Evolutionary conservation across 2,888 invertebrate species (phyloP), one percentile per base, ranked within the genome.

Genomic region (Dysmachus trigonus): DNA sequence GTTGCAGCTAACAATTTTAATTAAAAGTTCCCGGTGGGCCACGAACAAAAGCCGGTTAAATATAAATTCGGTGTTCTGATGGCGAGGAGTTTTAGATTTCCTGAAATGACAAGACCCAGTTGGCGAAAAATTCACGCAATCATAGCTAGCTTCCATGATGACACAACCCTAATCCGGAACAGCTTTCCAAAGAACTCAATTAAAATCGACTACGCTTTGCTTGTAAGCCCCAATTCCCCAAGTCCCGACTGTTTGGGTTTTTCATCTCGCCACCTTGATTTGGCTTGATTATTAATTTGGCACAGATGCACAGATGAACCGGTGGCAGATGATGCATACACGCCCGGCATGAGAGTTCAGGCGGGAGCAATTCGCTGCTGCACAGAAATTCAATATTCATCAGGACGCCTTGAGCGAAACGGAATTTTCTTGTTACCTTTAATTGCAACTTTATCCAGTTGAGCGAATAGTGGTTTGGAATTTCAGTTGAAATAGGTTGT

Each of bases 391-490:
- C 81, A 81, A 62, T 81, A 81, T 81, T 81, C 81, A 81, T 81
- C 31, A 30, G 53, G 81, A 81, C 35, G 81, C 62, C 62, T 81
- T 81, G 53, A 62, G 81, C 81, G 81, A 33, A 81, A 81, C 62
- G 81, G 62, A 81, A 81, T 81, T 81, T 62, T 81, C 81, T 81
- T 81, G 81, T 81, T 81, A 81, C 53, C 81, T 81, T 81, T 53
- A 81, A 81, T 81, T 81, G 81, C 81, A 81, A 81, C 53, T 81
- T 81, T 81, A 81, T 81, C 33, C 81, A 81, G 33, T n/a, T 62
- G 62, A 53, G 33, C 53, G 53, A 53, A 81, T 51, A 62, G n/a
- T 10, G 22, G 53, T 53, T 81, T 81, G n/a, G 30, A 81, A 81
- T 81, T 81, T 22, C 81, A n/a, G 47, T 22, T 15, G 81, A 81